A percentile compares a stretch with the other conserved stretches of the same genome.
phyloP scores from a whole-genome alignment of 2,797 vertebrate species.

The Muscicapa comitata region DNA sequence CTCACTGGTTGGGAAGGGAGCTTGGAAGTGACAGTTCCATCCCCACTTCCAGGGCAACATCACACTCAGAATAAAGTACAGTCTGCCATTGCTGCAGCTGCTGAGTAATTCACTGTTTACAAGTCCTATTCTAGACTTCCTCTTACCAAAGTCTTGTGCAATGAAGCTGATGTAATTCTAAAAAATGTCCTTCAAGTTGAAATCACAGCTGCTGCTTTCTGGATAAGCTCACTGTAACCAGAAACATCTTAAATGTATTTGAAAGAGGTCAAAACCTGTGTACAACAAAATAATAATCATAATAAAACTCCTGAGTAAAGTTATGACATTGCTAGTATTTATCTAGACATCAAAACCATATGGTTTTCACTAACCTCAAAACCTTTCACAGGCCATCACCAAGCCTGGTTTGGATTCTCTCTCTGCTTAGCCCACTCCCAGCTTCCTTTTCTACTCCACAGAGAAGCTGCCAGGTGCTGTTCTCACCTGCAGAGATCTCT shows the following conservation, averaged over 20 bases:
- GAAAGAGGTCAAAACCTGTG: neutral
- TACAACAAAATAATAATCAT: neutral
- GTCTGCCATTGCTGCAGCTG: neutral
- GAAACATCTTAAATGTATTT: neutral
- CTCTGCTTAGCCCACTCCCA: neutral
- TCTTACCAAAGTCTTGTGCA: neutral
- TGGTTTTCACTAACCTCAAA: neutral
- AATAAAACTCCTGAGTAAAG: neutral
- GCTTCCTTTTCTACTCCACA: neutral
- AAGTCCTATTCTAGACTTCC: neutral
- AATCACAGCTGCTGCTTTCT: neutral
- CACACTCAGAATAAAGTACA: neutral
- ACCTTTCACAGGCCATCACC: neutral
- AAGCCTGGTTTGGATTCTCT: neutral
- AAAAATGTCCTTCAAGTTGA: neutral
- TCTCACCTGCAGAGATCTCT: neutral
- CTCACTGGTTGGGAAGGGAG: neutral
- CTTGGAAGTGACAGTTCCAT: neutral
- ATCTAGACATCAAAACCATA: neutral
- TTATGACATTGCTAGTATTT: neutral
- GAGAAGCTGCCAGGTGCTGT: neutral
- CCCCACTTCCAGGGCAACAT: neutral
- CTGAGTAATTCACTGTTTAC: neutral
- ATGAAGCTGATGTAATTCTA: neutral
- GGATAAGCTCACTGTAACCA: neutral